phyloP scores from a whole-genome alignment of 2,888 invertebrate genomes.

The Drosophila kokeensis region DNA sequence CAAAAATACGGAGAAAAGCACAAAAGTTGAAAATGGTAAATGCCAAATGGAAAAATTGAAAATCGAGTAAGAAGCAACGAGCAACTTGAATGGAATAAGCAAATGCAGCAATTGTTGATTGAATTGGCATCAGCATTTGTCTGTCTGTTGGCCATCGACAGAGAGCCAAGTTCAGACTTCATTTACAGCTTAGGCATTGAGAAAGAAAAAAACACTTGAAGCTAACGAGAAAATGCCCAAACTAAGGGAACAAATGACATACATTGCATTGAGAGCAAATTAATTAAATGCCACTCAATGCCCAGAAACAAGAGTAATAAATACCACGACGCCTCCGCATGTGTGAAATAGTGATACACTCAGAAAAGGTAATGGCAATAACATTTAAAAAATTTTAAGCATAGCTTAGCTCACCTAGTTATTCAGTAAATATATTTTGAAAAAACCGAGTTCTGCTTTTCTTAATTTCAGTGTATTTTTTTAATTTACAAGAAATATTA shows the following conservation, averaged over 20 bases:
- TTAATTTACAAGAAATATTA: background rate
- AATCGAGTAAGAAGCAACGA: slow-evolving; percentile 3
- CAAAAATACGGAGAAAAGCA: background rate
- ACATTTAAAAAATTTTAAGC: too few species aligned
- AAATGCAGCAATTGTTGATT: slow-evolving; percentile 55
- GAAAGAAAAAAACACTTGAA: slow-evolving; percentile 35
- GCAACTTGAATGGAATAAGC: slow-evolving; percentile 38
- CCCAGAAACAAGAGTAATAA: slow-evolving; percentile 28
- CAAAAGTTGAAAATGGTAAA: slow-evolving; percentile 20
- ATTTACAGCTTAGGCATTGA: slow-evolving; percentile 51
- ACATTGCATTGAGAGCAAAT: slow-evolving; percentile 61
- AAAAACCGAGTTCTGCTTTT: background rate
- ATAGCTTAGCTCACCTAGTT: too few species aligned
- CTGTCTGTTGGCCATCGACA: slow-evolving; percentile 6
- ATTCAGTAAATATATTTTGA: background rate
- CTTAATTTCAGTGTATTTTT: background rate
- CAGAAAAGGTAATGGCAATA: slow-evolving; percentile 14
- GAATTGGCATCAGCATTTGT: slow-evolving; percentile 45
- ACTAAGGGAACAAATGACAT: slow-evolving; percentile 9
- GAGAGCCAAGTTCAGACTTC: slow-evolving; percentile 29
- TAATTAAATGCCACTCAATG: slow-evolving; percentile 79
- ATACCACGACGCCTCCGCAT: slow-evolving; percentile 13
- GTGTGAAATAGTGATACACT: slow-evolving; percentile 1
- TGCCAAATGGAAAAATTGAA: slow-evolving; percentile 19
- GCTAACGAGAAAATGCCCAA: slow-evolving; percentile 30